Conservation (phyloP, 2,888 invertebrate species). For the Petrophora chlorosata region DNA sequence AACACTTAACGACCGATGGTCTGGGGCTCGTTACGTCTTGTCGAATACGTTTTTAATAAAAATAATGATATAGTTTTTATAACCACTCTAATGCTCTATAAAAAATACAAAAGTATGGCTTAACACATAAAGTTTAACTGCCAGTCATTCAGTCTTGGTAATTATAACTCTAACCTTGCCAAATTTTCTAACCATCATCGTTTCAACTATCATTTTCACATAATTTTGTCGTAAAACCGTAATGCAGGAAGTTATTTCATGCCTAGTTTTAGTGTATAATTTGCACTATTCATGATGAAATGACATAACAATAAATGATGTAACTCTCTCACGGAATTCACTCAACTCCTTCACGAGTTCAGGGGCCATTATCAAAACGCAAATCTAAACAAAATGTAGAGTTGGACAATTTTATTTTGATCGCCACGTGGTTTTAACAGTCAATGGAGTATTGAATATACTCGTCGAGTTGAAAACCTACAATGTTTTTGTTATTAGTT, state of each 20-base stretch:
- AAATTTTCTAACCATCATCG: constrained; percentile 1
- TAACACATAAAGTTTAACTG: no score
- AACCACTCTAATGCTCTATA: no score
- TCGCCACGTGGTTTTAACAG: no score
- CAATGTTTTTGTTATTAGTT: no score
- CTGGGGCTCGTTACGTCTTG: constrained; percentile 1
- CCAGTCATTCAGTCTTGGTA: no score
- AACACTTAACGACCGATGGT: constrained; percentile 3
- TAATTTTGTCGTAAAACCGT: constrained; percentile 10
- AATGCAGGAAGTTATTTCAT: constrained; percentile 18
- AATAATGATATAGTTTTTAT: constrained; percentile 11
- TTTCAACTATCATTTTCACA: constrained; percentile 9
- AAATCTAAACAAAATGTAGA: neutral
- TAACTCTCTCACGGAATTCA: constrained; percentile 32
- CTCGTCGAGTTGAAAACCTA: neutral
- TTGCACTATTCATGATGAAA: constrained; percentile 18
- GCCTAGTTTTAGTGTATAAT: constrained; percentile 16
- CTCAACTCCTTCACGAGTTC: constrained; percentile 16
- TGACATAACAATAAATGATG: constrained; percentile 28
- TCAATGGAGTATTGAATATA: no score
- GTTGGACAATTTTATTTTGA: neutral
- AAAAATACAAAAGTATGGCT: no score
- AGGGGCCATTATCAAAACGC: constrained; percentile 21
- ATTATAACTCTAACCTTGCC: neutral
- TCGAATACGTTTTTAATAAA: constrained; percentile 3